Base-by-base conservation (phyloP, 2,113 vertebrate genomes). In the Dermatemys mawii region DNA sequence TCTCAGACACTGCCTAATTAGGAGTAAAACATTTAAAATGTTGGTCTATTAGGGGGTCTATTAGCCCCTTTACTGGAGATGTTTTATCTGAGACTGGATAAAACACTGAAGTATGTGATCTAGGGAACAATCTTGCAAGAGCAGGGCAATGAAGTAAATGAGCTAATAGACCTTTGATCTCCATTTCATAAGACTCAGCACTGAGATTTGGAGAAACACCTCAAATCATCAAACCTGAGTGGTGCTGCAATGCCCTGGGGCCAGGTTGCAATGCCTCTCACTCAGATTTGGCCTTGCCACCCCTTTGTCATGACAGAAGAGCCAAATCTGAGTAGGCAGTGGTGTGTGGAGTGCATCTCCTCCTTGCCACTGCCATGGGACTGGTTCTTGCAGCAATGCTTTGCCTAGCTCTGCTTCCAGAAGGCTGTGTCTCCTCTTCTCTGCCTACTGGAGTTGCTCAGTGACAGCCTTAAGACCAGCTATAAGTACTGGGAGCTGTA, bases 1-100 rank as follows among this genome's bases (percentile, higher is more conserved):
- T 83, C 90, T 92, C 78, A 63, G 79, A 63, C 41, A 95, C 73
- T 35, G 84, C 9, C 55, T 97, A 88, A 93, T 78, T 92, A 86
- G n/a, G 4, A 90, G 84, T 4, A 76, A 6, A 84, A 90, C 92
- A 93, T 27, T 55, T 55, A n/a, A 35, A 48, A 11, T 38, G 26
- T n/a, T n/a, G n/a, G n/a, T n/a, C n/a, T n/a, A n/a, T n/a, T n/a
- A 54, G 75, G 46, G 81, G 44, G 76, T 3, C 5, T 93, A 54
- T 93, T 70, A 90, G 26, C 6, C 91, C 93, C 53, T 70, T 88
- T 67, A 79, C 51, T 89, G 83, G 81, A 55, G 9, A 2, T 49
- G 49, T 32, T 96, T 93, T 81, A 94, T 93, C 78, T 46, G 2
- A 60, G 7, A 88, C 51, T 50, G 60, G 8, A 13, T 4, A 83